phyloP scores from a whole-genome alignment of 2,113 vertebrate species.

The Tetrax tetrax region DNA sequence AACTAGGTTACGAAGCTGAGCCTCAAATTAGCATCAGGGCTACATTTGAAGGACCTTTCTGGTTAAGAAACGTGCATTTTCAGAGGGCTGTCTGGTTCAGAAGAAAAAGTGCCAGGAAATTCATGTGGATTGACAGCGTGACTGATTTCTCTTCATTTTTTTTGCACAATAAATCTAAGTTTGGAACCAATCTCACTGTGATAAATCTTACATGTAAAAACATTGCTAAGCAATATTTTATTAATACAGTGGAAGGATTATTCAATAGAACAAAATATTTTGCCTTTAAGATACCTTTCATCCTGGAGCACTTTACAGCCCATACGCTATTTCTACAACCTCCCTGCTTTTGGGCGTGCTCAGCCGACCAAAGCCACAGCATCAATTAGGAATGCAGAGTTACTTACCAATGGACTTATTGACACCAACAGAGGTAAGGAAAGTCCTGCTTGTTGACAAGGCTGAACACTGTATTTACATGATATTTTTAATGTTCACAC shows the following conservation, averaged over 20 bases:
- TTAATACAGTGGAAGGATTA: conserved; percentile 29
- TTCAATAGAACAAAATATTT: conserved; percentile 30
- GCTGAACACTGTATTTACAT: neutral
- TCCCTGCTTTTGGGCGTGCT: neutral
- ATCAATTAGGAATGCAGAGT: neutral
- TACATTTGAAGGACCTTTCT: neutral
- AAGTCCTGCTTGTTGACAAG: neutral
- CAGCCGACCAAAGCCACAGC: neutral
- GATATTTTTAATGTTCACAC: neutral
- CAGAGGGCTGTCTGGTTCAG: neutral
- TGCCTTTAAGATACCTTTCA: conserved; percentile 2
- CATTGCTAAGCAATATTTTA: conserved; percentile 21
- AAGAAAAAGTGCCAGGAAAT: conserved; percentile 22
- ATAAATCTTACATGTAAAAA: conserved; percentile 34
- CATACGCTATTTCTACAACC: neutral
- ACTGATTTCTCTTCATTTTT: conserved; percentile 34
- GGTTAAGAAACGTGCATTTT: conserved; percentile 1
- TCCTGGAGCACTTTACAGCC: neutral
- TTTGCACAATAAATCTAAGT: neutral
- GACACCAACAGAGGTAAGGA: neutral
- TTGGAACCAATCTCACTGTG: conserved; percentile 9
- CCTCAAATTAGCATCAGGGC: neutral
- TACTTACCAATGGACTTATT: neutral
- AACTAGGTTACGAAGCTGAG: neutral
- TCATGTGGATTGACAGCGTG: conserved; percentile 1